These are phyloP conservation scores for Heliothis subflexa DNA, from an alignment of 1,140 invertebrate species.

Conservation along the genomic window DNA sequence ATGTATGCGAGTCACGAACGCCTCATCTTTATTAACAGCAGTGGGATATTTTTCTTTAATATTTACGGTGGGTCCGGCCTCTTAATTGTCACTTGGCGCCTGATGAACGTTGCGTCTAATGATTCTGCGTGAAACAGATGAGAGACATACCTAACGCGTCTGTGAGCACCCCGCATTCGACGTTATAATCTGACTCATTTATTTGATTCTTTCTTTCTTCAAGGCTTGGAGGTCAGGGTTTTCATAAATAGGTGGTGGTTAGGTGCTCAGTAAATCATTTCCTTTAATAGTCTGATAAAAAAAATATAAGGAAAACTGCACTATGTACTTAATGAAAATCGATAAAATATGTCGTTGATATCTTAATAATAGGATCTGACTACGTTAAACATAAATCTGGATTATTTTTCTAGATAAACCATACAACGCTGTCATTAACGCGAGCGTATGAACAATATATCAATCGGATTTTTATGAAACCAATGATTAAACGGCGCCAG, in stretches of 20 bases:
- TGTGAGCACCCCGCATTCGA: background rate
- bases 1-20: constrained; percentile 59
- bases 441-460: constrained; percentile 23
- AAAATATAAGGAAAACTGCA: no score
- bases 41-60: constrained; percentile 59
- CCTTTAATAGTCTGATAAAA: no score
- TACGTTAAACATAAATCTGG: constrained; percentile 30
- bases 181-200: background rate
- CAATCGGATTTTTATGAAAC: constrained; percentile 32
- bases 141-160: constrained; percentile 22
- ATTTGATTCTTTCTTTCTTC: background rate
- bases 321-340: background rate
- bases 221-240: no score
- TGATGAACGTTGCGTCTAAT: constrained; percentile 60
- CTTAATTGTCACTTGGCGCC: constrained; percentile 62
- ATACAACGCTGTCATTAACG: constrained; percentile 14
- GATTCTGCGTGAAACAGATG: constrained; percentile 29
- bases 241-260: no score
- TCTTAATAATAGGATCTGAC: constrained; percentile 14
- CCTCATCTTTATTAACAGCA: constrained; percentile 63
- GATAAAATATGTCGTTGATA: background rate
- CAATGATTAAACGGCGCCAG: constrained; percentile 35
- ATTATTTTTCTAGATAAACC: constrained; percentile 9
- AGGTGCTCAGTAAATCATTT: no score
- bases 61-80: constrained; percentile 57